Base-by-base conservation (phyloP, 2,888 invertebrate genomes). In the Trypoxylon attenuatum region DNA sequence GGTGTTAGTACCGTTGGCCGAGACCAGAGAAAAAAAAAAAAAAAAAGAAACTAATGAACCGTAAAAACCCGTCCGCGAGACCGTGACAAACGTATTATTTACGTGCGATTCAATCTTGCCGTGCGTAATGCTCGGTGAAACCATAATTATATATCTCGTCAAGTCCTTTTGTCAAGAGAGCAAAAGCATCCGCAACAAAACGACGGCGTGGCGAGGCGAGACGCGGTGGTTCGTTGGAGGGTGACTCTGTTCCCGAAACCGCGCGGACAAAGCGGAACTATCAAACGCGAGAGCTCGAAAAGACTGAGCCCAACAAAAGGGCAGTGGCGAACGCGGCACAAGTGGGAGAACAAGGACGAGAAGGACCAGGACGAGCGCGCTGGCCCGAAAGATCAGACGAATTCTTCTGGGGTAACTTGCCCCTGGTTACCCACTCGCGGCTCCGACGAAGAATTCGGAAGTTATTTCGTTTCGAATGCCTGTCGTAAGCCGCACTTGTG, bases 381-480 rank as follows among this genome's bases (percentile, higher is more conserved):
- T 33, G 38, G 15, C 41, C n/a, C 33, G 38, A 18, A 43, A 51
- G 52, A 53, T 70, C 70, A 60, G 57, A 70, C 52, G 55, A 55
- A 72, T 70, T 70, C 70, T 70, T 72, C 43, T 42, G 55, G 45
- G n/a, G 53, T 47, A 53, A 70, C 66, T 51, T 54, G 29, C 52
- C 18, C 16, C 23, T 25, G 18, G 47, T 16, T 43, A 43, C 22
- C 6, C 22, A 2, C 39, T 39, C 22, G 22, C 43, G 46, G 19
- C 43, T 66, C 46, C 46, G 43, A 19, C 27, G 50, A 76, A 71
- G 77, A 81, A 81, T 81, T 79, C 71, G 54, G 64, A 76, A 81
- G 79, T 80, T 82, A 77, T 80, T 80, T 78, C 77, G 74, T 77
- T 78, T 69, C 70, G 69, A 73, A 65, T 71, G 69, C 68, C 68